phyloP scores from a whole-genome alignment of 2,888 invertebrate species.

The Acleris emargana region DNA sequence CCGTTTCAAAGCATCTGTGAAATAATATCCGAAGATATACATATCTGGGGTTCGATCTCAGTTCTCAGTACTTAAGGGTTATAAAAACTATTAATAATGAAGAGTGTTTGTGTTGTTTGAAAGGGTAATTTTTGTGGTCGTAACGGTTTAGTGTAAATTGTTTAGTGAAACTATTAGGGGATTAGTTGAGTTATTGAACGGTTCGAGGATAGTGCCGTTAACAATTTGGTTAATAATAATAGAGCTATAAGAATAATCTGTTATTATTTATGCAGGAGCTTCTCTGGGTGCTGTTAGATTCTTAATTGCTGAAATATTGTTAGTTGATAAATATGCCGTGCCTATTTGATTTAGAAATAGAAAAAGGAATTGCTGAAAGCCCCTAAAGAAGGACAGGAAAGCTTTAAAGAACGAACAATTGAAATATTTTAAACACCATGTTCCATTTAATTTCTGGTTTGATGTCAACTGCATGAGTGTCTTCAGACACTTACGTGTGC shows the following conservation, averaged over 20 bases:
- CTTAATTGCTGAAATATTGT: too few species aligned
- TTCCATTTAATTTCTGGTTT: too few species aligned
- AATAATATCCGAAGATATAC: constrained; percentile 61
- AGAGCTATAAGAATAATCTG: constrained; percentile 8
- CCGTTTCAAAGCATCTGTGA: constrained; percentile 67
- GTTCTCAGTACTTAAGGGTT: constrained; percentile 41
- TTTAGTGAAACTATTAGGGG: constrained; percentile 39
- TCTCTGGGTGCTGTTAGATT: background rate
- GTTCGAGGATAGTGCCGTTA: constrained; percentile 11
- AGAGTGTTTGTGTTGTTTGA: constrained; percentile 37
- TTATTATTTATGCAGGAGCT: background rate
- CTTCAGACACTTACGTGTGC: too few species aligned
- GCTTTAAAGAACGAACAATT: too few species aligned
- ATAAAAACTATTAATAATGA: constrained; percentile 42
- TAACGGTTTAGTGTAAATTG: constrained; percentile 35
- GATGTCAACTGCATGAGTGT: too few species aligned
- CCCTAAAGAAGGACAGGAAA: too few species aligned
- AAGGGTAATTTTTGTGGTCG: constrained; percentile 31
- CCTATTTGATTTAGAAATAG: too few species aligned
- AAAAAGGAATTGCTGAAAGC: too few species aligned
- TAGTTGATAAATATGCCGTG: too few species aligned
- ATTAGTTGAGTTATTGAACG: constrained; percentile 21
- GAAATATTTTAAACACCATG: too few species aligned
- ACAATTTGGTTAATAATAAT: constrained; percentile 11
- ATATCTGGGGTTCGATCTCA: constrained; percentile 63